Conservation (phyloP, 2,888 invertebrate species). For the Cryptus viduatorius region DNA sequence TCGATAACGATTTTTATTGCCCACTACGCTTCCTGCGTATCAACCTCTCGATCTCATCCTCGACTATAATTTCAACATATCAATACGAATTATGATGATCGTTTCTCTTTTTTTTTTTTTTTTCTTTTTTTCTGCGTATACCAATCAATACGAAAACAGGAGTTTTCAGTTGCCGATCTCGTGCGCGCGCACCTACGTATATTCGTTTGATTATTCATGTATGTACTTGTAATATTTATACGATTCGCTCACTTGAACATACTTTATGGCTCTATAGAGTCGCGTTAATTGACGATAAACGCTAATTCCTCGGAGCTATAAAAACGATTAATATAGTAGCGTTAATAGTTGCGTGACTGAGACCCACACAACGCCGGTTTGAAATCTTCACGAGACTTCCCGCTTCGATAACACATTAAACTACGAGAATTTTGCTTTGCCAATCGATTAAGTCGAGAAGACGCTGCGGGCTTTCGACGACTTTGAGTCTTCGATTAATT, state of each 20-base stretch:
- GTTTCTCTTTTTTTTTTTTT: neutral
- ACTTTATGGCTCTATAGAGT: conserved; percentile 40
- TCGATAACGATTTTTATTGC: conserved; percentile 35
- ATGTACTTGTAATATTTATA: conserved; percentile 9
- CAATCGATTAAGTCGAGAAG: neutral
- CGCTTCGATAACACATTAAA: neutral
- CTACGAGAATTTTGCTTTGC: neutral
- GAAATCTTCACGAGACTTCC: conserved; percentile 3
- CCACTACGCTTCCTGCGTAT: conserved; percentile 32
- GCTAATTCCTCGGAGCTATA: conserved; percentile 38
- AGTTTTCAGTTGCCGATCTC: conserved; percentile 10
- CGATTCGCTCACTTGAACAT: conserved; percentile 47
- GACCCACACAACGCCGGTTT: neutral
- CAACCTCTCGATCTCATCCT: conserved; percentile 20
- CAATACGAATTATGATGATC: conserved; percentile 23
- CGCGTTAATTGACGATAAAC: conserved; percentile 47
- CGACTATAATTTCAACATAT: conserved; percentile 21
- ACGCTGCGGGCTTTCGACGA: neutral
- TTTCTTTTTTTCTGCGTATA: neutral
- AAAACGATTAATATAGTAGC: conserved; percentile 33
- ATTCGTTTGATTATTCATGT: conserved; percentile 20
- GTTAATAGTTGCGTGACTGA: conserved; percentile 37
- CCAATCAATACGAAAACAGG: neutral
- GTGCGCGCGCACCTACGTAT: neutral
- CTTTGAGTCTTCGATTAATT: conserved; percentile 1